These are phyloP conservation scores for Odiellus spinosus DNA, from an alignment of 2,888 invertebrate species.

Conservation along the genomic window DNA sequence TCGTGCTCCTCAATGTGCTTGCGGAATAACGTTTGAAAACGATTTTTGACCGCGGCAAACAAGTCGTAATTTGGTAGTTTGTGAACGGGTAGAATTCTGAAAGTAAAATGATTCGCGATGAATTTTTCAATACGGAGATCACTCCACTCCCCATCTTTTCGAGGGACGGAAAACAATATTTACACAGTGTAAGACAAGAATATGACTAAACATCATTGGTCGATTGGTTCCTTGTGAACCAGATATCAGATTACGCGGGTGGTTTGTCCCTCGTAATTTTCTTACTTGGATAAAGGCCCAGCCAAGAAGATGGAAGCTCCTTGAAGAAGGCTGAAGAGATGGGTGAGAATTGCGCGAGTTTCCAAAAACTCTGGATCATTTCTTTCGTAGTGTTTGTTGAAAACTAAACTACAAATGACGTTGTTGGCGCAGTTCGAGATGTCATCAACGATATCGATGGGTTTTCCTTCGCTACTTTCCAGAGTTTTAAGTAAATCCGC, in stretches of 20 bases:
- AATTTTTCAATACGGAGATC: too few species aligned
- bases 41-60: not conserved
- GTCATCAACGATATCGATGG: slow-evolving; percentile 35
- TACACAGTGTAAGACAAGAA: too few species aligned
- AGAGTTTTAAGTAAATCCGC: slow-evolving; percentile 4
- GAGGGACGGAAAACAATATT: too few species aligned
- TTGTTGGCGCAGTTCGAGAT: slow-evolving; percentile 29
- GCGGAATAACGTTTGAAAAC: not conserved
- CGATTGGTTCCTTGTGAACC: too few species aligned
- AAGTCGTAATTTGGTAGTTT: not conserved
- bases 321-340: too few species aligned
- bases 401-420: slow-evolving; percentile 6
- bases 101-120: too few species aligned
- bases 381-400: slow-evolving; percentile 3
- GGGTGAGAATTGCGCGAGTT: not conserved
- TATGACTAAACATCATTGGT: too few species aligned
- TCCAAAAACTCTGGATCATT: not conserved
- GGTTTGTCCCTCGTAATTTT: too few species aligned
- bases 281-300: too few species aligned
- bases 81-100: not conserved
- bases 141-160: too few species aligned
- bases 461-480: slow-evolving; percentile 5
- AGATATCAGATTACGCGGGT: too few species aligned
- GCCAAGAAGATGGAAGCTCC: too few species aligned
- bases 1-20: not conserved